Evolutionary conservation across 2,888 invertebrate species (phyloP), one percentile per base, ranked within the genome.

Genomic region (Habroteleia sp.): DNA sequence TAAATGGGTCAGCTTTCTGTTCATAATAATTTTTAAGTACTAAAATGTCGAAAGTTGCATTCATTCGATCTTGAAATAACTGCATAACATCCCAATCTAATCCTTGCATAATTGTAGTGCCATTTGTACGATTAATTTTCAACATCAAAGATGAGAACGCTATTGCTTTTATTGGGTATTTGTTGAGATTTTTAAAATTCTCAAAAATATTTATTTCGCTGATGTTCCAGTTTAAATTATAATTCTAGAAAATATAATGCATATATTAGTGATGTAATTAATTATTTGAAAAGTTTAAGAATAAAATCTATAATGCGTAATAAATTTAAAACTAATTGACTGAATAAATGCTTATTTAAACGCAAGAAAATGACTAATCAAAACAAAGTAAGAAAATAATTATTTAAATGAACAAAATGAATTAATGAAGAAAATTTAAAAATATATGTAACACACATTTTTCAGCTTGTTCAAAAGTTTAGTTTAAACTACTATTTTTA

Each of bases 151-250:
- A 29, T 8, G n/a, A 3, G 31, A 56, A 41, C 1, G 23, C 10
- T n/a, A 7, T 5, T 14, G 42, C 56, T 13, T 31, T 29, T 6
- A 56, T 17, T 0, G 31, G 29, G 23, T 56, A 56, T 8, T 20
- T 11, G 8, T 56, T 56, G 1, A 52, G 17, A 48, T 50, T 76
- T 33, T 17, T 48, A 35, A 79, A 58, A 4, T 54, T 52, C 4
- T 76, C 42, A 6, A 60, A 5, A 10, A 33, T 10, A 10, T 2
- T 48, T 17, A 11, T 17, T 39, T 14, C 3, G 5, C 1, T 11
- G 10, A 10, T 33, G 1, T 11, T 7, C 1, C 7, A 5, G 27
- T 27, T 27, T 7, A 29, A 29, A 8, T 3, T 29, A 6, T 10
- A n/a, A 8, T 29, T 1, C 29, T 29, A 4, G 10, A 29, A 29